phyloP scores from a whole-genome alignment of 2,113 vertebrate species.

The Sander lucioperca region DNA sequence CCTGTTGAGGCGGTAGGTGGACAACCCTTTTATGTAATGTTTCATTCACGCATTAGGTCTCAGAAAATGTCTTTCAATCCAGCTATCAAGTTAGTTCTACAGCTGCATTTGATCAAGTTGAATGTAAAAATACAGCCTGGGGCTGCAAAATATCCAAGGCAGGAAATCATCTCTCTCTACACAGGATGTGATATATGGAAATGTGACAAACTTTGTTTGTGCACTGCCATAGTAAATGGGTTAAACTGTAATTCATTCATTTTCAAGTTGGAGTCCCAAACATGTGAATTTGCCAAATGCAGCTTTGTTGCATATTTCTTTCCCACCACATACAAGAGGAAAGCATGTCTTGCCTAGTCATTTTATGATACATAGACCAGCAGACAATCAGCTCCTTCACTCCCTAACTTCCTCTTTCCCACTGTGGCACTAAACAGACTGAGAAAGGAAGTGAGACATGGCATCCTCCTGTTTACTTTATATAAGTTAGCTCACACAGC shows the following conservation, averaged over 20 bases:
- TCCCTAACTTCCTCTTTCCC: neutral
- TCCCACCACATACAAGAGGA: neutral
- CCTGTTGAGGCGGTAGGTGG: neutral
- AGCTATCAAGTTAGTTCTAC: too few relatives aligned
- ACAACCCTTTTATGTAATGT: neutral
- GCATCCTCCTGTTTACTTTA: constrained; percentile 26
- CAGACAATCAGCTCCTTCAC: neutral
- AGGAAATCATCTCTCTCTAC: neutral
- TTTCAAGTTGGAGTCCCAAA: neutral
- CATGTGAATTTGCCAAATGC: neutral
- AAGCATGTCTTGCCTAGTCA: neutral
- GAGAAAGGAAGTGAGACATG: constrained; percentile 23
- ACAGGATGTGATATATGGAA: neutral
- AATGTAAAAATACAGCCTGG: neutral
- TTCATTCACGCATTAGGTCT: neutral
- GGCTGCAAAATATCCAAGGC: neutral
- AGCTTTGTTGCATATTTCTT: neutral
- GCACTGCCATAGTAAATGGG: neutral
- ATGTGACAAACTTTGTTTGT: neutral
- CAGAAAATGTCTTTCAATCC: neutral
- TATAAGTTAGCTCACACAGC: constrained; percentile 3
- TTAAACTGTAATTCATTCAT: neutral
- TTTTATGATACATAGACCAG: neutral
- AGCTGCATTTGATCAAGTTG: neutral
- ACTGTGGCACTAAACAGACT: neutral